These are phyloP conservation scores for Harpegnathos saltator DNA, from an alignment of 1,140 invertebrate species.

Conservation along the genomic window DNA sequence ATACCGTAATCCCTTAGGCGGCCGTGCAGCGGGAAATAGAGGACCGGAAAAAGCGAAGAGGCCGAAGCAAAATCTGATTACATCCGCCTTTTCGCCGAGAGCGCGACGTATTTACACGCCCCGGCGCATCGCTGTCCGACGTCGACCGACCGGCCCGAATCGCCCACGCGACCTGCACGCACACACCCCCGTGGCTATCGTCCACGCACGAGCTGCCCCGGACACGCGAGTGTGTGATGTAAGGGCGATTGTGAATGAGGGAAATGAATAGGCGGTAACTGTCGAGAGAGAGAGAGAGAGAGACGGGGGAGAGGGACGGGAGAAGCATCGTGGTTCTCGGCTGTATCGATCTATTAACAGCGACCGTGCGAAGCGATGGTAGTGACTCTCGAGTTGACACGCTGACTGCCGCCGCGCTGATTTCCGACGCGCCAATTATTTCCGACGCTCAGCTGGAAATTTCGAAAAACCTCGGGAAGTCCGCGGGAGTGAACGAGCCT, in stretches of 20 bases:
- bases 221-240: constrained; percentile 46
- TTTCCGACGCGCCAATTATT: no score
- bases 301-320: constrained; percentile 29
- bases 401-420: no score
- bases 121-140: background rate
- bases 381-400: background rate
- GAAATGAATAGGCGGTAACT: constrained; percentile 62
- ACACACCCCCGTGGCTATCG: background rate
- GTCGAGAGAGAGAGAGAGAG: no score
- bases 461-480: no score
- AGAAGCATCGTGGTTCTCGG: constrained; percentile 72
- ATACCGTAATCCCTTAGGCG: constrained; percentile 38
- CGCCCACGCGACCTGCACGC: constrained; percentile 18
- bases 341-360: constrained; percentile 77
- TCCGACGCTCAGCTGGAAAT: no score
- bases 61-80: constrained; percentile 40
- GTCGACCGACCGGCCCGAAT: constrained; percentile 5
- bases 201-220: constrained; percentile 14
- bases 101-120: background rate
- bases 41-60: background rate
- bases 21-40: background rate
- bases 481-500: no score
- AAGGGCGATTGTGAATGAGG: constrained; percentile 11
- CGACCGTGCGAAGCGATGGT: constrained; percentile 44
- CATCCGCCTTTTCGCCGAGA: constrained; percentile 29